These are phyloP conservation scores for Hypothenemus hampei DNA, from an alignment of 1,140 invertebrate species.

Conservation along the genomic window DNA sequence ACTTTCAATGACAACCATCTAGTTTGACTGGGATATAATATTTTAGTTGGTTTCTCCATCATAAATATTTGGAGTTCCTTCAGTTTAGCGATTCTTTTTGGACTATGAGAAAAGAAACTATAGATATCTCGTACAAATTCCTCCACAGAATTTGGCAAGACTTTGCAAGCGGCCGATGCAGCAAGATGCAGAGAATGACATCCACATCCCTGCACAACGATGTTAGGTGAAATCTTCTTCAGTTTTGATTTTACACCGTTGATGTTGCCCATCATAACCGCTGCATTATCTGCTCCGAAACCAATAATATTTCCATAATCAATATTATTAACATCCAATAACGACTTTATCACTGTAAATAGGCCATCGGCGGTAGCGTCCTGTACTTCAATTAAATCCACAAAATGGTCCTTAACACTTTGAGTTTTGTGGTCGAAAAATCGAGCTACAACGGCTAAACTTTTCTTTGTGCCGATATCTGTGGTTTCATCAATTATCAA, in stretches of 20 bases:
- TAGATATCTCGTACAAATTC: constrained; percentile 11
- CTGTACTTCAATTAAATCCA: no score
- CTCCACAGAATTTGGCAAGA: constrained; percentile 6
- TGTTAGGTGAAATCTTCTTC: not conserved
- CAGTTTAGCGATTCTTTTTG: not conserved
- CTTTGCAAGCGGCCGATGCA: constrained; percentile 9
- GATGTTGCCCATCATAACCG: constrained; percentile 8
- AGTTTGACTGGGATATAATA: constrained; percentile 5
- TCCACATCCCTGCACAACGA: constrained; percentile 6
- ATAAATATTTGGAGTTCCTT: constrained; percentile 13
- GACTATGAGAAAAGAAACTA: constrained; percentile 3
- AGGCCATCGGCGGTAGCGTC: no score
- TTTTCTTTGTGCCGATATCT: not conserved
- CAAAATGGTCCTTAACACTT: not conserved
- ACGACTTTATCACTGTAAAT: no score
- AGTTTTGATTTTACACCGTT: constrained; percentile 13
- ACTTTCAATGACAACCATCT: constrained; percentile 15
- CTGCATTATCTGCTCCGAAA: constrained; percentile 9
- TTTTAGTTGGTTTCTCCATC: constrained; percentile 1
- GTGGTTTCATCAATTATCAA: no score
- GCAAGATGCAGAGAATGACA: constrained; percentile 17
- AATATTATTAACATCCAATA: no score
- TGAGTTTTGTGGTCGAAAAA: not conserved
- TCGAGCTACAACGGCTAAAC: not conserved
- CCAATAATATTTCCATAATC: constrained; percentile 6